Percentiles rank a stretch among this genome's conserved stretches.
phyloP scores from a whole-genome alignment of 2,113 vertebrate species.

The Albula glossodonta region DNA sequence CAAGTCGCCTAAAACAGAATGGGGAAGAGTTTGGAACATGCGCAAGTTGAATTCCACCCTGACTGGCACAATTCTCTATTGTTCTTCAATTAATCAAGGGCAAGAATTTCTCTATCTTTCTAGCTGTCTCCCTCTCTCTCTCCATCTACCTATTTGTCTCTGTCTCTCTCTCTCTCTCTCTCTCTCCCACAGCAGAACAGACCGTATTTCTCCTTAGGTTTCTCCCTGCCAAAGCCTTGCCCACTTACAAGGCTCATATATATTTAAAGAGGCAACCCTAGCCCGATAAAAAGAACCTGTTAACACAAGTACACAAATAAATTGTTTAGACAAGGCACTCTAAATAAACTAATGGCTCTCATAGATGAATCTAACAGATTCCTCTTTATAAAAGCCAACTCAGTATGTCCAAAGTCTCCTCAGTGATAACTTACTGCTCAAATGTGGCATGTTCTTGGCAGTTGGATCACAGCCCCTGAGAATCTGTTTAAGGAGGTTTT shows the following conservation, averaged over 20 bases:
- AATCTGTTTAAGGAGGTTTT: not conserved
- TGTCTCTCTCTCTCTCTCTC: not conserved
- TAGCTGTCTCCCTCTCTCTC: not conserved
- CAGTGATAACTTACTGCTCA: not conserved
- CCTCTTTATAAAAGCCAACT: not conserved
- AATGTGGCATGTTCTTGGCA: not conserved
- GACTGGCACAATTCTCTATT: not conserved
- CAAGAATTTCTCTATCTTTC: too few species aligned
- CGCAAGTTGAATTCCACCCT: not conserved
- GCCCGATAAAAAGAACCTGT: constrained; percentile 5
- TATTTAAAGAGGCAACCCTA: not conserved
- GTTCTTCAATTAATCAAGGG: not conserved
- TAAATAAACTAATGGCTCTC: not conserved
- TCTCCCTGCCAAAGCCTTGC: not conserved
- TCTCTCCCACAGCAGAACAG: constrained; percentile 9
- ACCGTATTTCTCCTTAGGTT: constrained; percentile 10
- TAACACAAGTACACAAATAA: constrained; percentile 3
- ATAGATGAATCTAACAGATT: not conserved
- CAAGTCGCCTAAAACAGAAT: not conserved
- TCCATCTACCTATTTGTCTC: not conserved
- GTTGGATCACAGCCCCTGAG: not conserved
- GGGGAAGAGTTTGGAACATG: not conserved
- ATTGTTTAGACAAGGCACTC: not conserved
- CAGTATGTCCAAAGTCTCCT: not conserved
- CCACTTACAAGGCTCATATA: not conserved